These are phyloP conservation scores for Nylanderia fulva DNA, from an alignment of 1,140 invertebrate genomes.

Conservation along the genomic window DNA sequence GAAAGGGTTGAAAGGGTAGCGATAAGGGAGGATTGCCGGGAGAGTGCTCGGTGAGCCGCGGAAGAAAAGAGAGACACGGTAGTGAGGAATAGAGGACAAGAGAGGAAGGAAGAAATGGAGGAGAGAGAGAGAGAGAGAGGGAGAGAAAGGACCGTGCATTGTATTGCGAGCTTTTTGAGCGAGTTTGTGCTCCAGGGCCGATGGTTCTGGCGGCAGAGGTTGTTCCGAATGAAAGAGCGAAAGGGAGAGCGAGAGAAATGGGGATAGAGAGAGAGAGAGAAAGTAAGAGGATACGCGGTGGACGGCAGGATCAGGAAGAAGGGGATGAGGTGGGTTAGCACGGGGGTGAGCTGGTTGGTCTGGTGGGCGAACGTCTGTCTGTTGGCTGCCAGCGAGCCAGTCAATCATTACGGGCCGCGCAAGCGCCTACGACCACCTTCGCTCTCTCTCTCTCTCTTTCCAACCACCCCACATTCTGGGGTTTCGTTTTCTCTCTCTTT, in stretches of 20 bases:
- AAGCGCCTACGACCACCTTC: slow-evolving; percentile 78
- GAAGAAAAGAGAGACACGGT: slow-evolving; percentile 72
- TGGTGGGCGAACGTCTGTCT: slow-evolving; percentile 85
- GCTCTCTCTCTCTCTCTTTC: slow-evolving; percentile 47
- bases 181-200: slow-evolving; percentile 74
- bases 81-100: slow-evolving; percentile 5
- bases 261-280: slow-evolving; percentile 42
- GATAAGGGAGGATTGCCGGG: slow-evolving; percentile 69
- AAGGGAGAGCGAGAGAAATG: slow-evolving; percentile 4
- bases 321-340: slow-evolving; percentile 64
- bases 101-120: slow-evolving; percentile 42
- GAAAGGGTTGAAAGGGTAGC: slow-evolving; percentile 74
- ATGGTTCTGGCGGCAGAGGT: slow-evolving; percentile 64
- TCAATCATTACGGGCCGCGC: slow-evolving; percentile 86
- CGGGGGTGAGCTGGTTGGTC: slow-evolving; percentile 73
- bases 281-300: slow-evolving; percentile 52
- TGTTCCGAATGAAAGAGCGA: slow-evolving; percentile 63
- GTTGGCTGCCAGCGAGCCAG: slow-evolving; percentile 86
- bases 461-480: no score
- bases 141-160: slow-evolving; percentile 73
- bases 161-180: slow-evolving; percentile 85
- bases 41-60: slow-evolving; percentile 60
- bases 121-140: slow-evolving; percentile 43
- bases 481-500: no score
- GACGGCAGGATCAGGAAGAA: slow-evolving; percentile 60